Evolutionary conservation across 2,888 invertebrate species (phyloP).

Genomic region (Amiota minor): DNA sequence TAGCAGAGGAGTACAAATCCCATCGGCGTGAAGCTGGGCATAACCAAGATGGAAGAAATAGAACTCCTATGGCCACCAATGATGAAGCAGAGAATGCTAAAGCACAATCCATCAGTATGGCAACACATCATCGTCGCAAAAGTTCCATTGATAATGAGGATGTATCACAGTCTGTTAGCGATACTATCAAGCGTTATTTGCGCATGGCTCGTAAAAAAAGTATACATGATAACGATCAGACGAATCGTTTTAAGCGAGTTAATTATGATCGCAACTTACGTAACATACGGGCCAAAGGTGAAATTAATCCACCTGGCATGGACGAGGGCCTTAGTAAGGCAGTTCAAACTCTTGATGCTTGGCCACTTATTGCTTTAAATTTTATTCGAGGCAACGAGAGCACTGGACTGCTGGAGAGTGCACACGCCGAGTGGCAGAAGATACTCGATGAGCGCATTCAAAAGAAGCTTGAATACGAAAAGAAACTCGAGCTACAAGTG

Average conservation of each 20-base stretch:
- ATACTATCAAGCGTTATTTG: slow-evolving; percentile 88
- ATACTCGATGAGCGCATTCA: slow-evolving; percentile 60
- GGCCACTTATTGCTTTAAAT: slow-evolving; percentile 78
- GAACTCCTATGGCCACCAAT: slow-evolving; percentile 49
- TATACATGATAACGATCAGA: slow-evolving; percentile 80
- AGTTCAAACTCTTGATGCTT: slow-evolving; percentile 84
- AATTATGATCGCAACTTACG: slow-evolving; percentile 90
- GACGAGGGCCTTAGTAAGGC: slow-evolving; percentile 85
- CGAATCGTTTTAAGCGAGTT: slow-evolving; percentile 87
- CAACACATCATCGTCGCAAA: slow-evolving; percentile 75
- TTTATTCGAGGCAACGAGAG: slow-evolving; percentile 73
- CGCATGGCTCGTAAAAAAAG: slow-evolving; percentile 92
- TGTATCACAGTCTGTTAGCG: slow-evolving; percentile 89
- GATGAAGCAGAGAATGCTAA: slow-evolving; percentile 61
- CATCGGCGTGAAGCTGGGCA: slow-evolving; percentile 49
- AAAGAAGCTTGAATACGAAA: slow-evolving; percentile 61
- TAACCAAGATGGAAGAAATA: slow-evolving; percentile 50
- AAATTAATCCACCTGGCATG: slow-evolving; percentile 83
- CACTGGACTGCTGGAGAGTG: slow-evolving; percentile 52
- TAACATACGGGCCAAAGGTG: slow-evolving; percentile 86
- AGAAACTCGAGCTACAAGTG: slow-evolving; percentile 27
- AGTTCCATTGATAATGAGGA: slow-evolving; percentile 89
- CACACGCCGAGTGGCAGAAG: slow-evolving; percentile 65
- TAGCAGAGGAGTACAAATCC: slow-evolving; percentile 65
- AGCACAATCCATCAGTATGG: background rate